Evolutionary conservation across 2,797 vertebrate genomes (phyloP), one percentile per base, ranked within the genome.

Genomic region (Kryptolebias ocellatus): DNA sequence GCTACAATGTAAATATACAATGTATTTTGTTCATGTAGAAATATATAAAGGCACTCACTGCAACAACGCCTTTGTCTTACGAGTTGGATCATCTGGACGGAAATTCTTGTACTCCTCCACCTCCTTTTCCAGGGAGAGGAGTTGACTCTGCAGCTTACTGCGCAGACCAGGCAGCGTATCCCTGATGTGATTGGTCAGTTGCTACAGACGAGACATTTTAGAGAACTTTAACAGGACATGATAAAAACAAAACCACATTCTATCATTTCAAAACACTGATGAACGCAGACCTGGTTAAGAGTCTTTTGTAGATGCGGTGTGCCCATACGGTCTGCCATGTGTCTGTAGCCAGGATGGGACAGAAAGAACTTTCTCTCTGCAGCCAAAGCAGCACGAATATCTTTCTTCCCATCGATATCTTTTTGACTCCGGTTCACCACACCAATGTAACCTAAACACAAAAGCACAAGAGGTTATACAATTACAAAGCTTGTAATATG

Each of bases 391-490:
- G 91, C 94, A 0, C 95, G 94, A 73, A 99, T 99, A 86, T 99
- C 97, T 87, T 99, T 99, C 85, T 93, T 97, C 24, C 97, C 98
- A 75, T 99, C 98, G 0, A 99, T 99, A 84, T 99, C 98, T 84
- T 98, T 99, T 91, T 99, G 98, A 87, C 97, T 99, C 71, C 98
- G 95, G 90, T 99, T 99, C 67, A 99, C 97, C 47, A 99, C 98
- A 1, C 98, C 98, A 44, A 98, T 95, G 72, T 99, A 99, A 42
- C 98, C 98, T 99, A 75, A 14, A 56, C 9, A 70, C 9, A 70
- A 3, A 65, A 18, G 20, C 17, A 53, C 0, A 3, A 10, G 18
- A 1, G 4, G 34, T 72, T 9, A 60, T 1, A 60, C 16, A 17
- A 28, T 47, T 18, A 49, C 6, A 0, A 15, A 20, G 4, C 5